Percentiles rank a stretch among this genome's conserved stretches.
Evolutionary conservation across 2,113 vertebrate genomes (phyloP).

Genomic region (Mellivora capensis): DNA sequence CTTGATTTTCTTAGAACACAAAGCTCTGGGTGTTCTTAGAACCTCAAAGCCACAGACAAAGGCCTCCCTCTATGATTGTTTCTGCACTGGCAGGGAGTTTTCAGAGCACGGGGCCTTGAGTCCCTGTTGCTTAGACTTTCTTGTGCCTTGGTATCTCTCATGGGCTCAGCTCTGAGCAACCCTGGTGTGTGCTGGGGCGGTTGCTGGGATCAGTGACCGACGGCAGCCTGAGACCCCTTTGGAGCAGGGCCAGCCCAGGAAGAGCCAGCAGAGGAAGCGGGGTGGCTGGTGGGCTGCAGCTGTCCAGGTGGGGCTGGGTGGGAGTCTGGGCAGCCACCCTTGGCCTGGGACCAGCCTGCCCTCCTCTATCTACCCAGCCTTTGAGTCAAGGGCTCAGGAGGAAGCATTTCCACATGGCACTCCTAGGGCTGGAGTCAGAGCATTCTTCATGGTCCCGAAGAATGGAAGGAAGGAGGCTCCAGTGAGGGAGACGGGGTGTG

Average conservation of each 20-base stretch:
- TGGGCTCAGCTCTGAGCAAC: background rate
- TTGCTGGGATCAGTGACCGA: background rate
- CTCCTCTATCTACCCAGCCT: background rate
- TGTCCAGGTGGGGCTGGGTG: background rate
- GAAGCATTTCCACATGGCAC: background rate
- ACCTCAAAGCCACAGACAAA: background rate
- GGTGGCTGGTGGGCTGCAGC: background rate
- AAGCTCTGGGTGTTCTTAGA: slow-evolving; percentile 7
- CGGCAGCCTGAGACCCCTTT: background rate
- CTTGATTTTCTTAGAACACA: slow-evolving; percentile 35
- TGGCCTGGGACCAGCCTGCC: background rate
- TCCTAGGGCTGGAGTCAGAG: background rate
- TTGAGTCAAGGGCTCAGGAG: background rate
- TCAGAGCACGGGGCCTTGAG: background rate
- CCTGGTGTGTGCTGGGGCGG: background rate
- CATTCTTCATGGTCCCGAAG: background rate
- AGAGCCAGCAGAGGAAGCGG: background rate
- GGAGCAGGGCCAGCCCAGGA: background rate
- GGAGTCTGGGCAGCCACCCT: background rate
- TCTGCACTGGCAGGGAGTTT: background rate
- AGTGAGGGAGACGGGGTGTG: background rate
- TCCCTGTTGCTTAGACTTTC: background rate
- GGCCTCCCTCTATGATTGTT: background rate
- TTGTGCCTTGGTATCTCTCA: background rate
- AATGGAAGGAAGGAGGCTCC: background rate